Base-by-base conservation (phyloP, 2,797 vertebrate species). In the Falco novaeseelandiae region DNA sequence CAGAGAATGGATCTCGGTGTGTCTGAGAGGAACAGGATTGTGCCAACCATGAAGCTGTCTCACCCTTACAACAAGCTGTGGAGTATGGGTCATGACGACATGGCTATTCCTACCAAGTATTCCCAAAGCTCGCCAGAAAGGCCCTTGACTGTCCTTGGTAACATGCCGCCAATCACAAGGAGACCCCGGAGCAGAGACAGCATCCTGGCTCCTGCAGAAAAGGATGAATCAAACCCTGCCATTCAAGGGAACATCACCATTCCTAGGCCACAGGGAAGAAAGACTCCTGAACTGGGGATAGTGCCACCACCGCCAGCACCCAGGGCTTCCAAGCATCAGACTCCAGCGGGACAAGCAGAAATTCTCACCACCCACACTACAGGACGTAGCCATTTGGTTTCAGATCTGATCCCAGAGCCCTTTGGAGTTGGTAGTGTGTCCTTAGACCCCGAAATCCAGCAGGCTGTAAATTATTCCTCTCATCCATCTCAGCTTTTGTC, bases 211-310 rank as follows among this genome's bases (percentile, higher is more conserved):
- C 59, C 96, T 27, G 40, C 89, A 9, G 98, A 96, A 30, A 98
- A 91, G 76, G 98, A 98, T 12, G 97, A 87, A 20, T 44, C 36
- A 2, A 90, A 32, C 34, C 88, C 90, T 20, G 72, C 96, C 2
- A 4, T 97, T 36, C 98, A 97, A 29, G 95, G 98, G 34, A 99
- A 97, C 96, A 99, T 99, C 96, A 99, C 99, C 70, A 99, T 99
- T 72, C 99, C 99, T 8, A 98, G 99, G 25, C 99, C 99, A 4
- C 99, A 98, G 81, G 99, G 99, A 40, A 98, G 99, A 84, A 99
- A 99, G 97, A 99, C 99, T 3, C 99, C 99, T 0, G 99, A 99
- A 86, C 97, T 99, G 44, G 99, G 99, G 25, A 98, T 98, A 6
- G 98, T 99, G 74, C 98, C 99, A 3, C 98, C 98, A 0, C 99